phyloP scores from a whole-genome alignment of 1,140 invertebrate species.

The Holcopasites calliopsidis region DNA sequence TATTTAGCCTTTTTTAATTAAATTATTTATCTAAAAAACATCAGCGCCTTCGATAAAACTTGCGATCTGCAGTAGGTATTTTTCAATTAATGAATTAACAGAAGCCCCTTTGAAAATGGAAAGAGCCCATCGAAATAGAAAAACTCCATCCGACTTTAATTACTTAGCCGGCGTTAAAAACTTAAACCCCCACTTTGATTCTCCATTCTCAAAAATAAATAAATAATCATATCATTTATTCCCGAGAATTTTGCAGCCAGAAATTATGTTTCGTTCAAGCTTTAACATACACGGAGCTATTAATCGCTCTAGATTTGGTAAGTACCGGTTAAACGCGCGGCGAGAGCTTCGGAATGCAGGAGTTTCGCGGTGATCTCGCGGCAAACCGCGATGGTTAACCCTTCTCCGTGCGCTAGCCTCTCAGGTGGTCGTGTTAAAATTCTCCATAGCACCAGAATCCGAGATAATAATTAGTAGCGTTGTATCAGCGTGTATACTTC shows the following conservation, averaged over 20 bases:
- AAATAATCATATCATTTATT: conserved; percentile 12
- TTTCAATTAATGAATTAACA: too few relatives aligned
- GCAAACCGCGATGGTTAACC: conserved; percentile 37
- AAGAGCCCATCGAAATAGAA: too few relatives aligned
- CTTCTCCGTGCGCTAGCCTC: conserved; percentile 9
- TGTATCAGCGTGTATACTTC: not conserved
- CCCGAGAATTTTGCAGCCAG: not conserved
- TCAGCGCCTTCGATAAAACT: too few relatives aligned
- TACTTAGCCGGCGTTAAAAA: too few relatives aligned
- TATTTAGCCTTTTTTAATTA: too few relatives aligned
- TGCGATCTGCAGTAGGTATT: too few relatives aligned
- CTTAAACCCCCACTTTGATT: too few relatives aligned
- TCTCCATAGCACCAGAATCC: conserved; percentile 24
- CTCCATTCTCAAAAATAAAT: too few relatives aligned
- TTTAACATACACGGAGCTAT: not conserved
- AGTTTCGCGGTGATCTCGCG: conserved; percentile 42
- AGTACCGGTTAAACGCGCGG: conserved; percentile 15
- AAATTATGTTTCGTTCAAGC: not conserved
- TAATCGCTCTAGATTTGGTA: conserved; percentile 28
- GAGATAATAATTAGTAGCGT: conserved; percentile 34
- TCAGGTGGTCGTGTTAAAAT: conserved; percentile 43
- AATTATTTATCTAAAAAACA: too few relatives aligned
- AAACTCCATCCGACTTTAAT: too few relatives aligned
- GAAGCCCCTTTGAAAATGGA: too few relatives aligned
- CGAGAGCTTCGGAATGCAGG: conserved; percentile 33